Evolutionary conservation across 1,140 invertebrate species (phyloP).

Genomic region (Vanessa atalanta): DNA sequence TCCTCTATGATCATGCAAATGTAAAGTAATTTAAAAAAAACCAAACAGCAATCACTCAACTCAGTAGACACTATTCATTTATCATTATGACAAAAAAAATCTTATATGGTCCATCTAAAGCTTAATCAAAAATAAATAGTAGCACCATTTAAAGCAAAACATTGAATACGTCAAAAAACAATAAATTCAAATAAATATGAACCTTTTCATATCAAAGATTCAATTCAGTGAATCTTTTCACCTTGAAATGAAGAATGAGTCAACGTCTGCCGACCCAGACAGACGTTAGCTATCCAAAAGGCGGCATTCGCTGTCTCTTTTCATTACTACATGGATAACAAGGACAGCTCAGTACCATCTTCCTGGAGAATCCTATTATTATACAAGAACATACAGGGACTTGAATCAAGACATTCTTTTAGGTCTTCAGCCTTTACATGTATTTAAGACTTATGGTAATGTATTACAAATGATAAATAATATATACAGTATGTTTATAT

Average conservation of each 20-base stretch:
- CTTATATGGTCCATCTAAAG: too few relatives aligned
- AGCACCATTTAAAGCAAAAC: neutral
- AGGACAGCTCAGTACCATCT: neutral
- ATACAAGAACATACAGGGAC: conserved; percentile 9
- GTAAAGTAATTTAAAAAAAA: too few relatives aligned
- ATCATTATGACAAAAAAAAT: too few relatives aligned
- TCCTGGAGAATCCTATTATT: conserved; percentile 24
- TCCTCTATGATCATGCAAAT: too few relatives aligned
- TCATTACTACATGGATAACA: neutral
- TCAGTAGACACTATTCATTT: too few relatives aligned
- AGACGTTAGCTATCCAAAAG: conserved; percentile 17
- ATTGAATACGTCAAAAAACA: neutral
- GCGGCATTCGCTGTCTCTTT: conserved; percentile 11
- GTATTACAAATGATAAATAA: too few relatives aligned
- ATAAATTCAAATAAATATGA: conserved; percentile 18
- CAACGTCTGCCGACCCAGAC: conserved; percentile 41
- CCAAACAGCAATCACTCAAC: too few relatives aligned
- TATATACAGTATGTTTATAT: too few relatives aligned
- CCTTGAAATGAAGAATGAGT: conserved; percentile 37
- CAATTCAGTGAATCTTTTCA: conserved; percentile 20
- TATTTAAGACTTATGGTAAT: too few relatives aligned
- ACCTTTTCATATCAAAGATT: conserved; percentile 12
- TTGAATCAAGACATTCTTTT: conserved; percentile 4
- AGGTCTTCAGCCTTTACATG: conserved; percentile 7
- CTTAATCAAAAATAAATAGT: too few relatives aligned